A percentile compares a stretch with the other conserved stretches of the same genome.
These are phyloP conservation scores for Mycalesis mineus DNA, from an alignment of 2,888 invertebrate genomes.

Conservation along the genomic window DNA sequence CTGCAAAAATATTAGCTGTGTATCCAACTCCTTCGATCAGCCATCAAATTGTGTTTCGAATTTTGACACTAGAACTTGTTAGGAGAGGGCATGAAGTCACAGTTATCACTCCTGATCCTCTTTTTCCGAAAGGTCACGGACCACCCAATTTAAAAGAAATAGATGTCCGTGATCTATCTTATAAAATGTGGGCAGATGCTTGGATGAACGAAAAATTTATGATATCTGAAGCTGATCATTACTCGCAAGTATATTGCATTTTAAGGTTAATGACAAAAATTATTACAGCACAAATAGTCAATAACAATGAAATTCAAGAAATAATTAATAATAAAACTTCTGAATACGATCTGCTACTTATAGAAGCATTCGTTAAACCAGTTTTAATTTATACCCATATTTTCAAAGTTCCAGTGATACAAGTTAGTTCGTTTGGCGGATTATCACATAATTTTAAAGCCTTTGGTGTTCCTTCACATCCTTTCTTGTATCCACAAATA, in stretches of 20 bases:
- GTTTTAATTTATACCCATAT: constrained; percentile 38
- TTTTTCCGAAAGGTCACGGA: constrained; percentile 30
- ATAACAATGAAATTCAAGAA: constrained; percentile 31
- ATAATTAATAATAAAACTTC: constrained; percentile 31
- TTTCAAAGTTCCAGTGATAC: constrained; percentile 44
- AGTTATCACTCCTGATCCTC: constrained; percentile 39
- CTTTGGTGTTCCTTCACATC: constrained; percentile 38
- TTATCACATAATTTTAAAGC: constrained; percentile 25
- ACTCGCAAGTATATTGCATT: constrained; percentile 20
- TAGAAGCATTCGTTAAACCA: constrained; percentile 37
- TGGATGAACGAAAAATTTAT: constrained; percentile 11
- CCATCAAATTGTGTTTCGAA: constrained; percentile 37
- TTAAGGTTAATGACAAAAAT: constrained; percentile 10
- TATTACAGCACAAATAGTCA: constrained; percentile 31
- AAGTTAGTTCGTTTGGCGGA: constrained; percentile 39
- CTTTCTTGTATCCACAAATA: constrained; percentile 37
- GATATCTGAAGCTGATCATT: constrained; percentile 8
- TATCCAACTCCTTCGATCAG: constrained; percentile 54
- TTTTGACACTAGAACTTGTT: constrained; percentile 45
- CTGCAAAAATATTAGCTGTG: constrained; percentile 48
- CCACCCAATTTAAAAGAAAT: constrained; percentile 43
- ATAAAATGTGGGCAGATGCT: constrained; percentile 31
- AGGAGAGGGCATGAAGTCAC: constrained; percentile 40
- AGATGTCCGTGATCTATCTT: constrained; percentile 41
- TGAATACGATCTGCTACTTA: constrained; percentile 41